Percentiles rank a stretch among this genome's conserved stretches.
phyloP scores from a whole-genome alignment of 1,140 invertebrate species.

The Piezodorus guildinii region DNA sequence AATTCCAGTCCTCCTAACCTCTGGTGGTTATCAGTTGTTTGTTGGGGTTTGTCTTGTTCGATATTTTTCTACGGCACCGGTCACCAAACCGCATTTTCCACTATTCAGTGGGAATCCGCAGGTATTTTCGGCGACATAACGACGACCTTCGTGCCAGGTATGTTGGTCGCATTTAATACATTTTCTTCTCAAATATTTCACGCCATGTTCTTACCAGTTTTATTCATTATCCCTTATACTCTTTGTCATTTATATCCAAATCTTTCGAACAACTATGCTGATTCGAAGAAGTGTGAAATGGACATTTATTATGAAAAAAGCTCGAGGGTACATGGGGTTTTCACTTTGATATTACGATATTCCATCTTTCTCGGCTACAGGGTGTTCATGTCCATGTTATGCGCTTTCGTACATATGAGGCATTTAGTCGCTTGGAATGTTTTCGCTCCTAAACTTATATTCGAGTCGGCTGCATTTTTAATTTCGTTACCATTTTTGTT shows the following conservation, averaged over 20 bases:
- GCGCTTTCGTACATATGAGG: conserved; percentile 75
- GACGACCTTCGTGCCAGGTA: conserved; percentile 26
- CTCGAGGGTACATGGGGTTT: conserved; percentile 45
- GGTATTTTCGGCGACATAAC: conserved; percentile 53
- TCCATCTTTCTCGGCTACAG: conserved; percentile 61
- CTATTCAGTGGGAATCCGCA: conserved; percentile 82
- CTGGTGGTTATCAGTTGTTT: conserved; percentile 43
- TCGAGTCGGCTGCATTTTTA: conserved; percentile 60
- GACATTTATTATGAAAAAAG: conserved; percentile 49
- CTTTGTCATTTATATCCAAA: conserved; percentile 50
- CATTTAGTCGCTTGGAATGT: conserved; percentile 99
- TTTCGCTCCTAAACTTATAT: conserved; percentile 89
- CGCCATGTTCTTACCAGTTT: conserved; percentile 48
- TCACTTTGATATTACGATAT: conserved; percentile 56
- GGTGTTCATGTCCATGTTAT: conserved; percentile 70
- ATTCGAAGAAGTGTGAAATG: conserved; percentile 49
- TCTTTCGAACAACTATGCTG: conserved; percentile 35
- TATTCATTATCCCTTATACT: conserved; percentile 66
- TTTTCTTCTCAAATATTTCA: conserved; percentile 57
- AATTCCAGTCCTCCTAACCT: conserved; percentile 32
- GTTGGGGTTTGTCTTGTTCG: conserved; percentile 62
- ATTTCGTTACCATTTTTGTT: conserved; percentile 44
- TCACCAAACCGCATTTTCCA: conserved; percentile 79
- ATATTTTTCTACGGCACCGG: conserved; percentile 85
- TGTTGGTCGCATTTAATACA: conserved; percentile 40